Evolutionary conservation across 2,888 invertebrate genomes (phyloP), one percentile per base, ranked within the genome.

Genomic region (Patella pellucida): DNA sequence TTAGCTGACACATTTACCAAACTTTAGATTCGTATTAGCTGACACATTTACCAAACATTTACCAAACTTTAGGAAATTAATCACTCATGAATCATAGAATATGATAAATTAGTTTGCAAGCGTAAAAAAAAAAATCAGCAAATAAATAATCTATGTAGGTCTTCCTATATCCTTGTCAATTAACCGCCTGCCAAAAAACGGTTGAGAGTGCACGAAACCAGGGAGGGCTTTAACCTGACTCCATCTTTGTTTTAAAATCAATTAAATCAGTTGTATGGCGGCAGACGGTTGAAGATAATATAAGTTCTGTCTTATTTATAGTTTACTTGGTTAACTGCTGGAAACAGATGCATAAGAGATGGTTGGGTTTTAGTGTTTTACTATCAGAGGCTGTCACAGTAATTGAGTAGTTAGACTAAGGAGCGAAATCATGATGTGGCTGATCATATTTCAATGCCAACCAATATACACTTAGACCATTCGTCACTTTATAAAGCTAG

Each of bases 391-490:
- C 70, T 75, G 75, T 71, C 75, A 75, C 71, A 67, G 71, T 75
- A 75, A 75, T 75, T 75, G 75, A 75, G 75, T 68, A 71, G 68
- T 70, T 67, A 70, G 75, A 70, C 71, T 41, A 41, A 62, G 70
- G 54, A 67, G 70, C n/a, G 15, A 54, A 71, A 75, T 75, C 27
- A 68, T 72, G 52, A 72, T 52, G 72, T 52, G 7, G 27, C 72
- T 56, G 72, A 72, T 72, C 72, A 72, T 72, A 72, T 72, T 72
- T 72, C 72, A 72, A 51, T 73, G 67, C 50, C 68, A 67, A 27
- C 41, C 71, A 71, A 50, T 62, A 19, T 62, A 23, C 62, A 12
- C 62, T 62, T 23, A 62, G 62, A 62, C 23, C 23, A 62, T 19
- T 62, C 62, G 62, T 62, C 62, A 62, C 62, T 62, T 62, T 62